Evolutionary conservation across 2,888 invertebrate species (phyloP).

Genomic region (Gymnocheta viridis): DNA sequence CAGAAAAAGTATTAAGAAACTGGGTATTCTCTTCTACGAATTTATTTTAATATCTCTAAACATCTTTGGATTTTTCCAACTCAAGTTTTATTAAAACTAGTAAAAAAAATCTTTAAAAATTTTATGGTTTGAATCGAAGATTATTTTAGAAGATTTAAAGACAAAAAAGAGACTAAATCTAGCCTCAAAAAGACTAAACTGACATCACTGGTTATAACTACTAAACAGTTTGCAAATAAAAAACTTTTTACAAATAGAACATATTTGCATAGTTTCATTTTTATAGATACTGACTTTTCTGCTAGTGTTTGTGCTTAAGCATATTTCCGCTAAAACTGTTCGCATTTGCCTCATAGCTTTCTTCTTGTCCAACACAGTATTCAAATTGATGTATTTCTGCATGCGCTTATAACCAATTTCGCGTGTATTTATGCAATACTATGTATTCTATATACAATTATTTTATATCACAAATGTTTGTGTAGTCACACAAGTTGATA

Average conservation of each 20-base stretch:
- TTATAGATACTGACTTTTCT: neutral
- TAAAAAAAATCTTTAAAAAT: too few relatives aligned
- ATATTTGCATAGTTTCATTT: neutral
- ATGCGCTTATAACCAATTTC: neutral
- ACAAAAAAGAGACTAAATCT: too few relatives aligned
- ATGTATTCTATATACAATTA: neutral
- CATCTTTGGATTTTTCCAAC: too few relatives aligned
- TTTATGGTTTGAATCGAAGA: too few relatives aligned
- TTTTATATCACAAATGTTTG: neutral
- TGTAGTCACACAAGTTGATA: neutral
- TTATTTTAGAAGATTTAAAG: too few relatives aligned
- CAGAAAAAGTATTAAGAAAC: too few relatives aligned
- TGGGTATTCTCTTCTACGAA: too few relatives aligned
- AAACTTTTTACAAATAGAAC: neutral
- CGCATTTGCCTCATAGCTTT: neutral
- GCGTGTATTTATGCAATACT: neutral
- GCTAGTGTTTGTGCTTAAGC: neutral
- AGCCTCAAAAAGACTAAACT: too few relatives aligned
- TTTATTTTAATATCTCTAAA: too few relatives aligned
- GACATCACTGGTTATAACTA: neutral
- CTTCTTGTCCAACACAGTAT: neutral
- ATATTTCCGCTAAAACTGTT: neutral
- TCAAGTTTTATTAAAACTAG: too few relatives aligned
- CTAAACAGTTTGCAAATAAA: neutral
- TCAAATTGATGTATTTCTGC: neutral